A percentile compares a stretch with the other conserved stretches of the same genome.
Conservation (phyloP, 2,797 vertebrate species). For the Artibeus lituratus region DNA sequence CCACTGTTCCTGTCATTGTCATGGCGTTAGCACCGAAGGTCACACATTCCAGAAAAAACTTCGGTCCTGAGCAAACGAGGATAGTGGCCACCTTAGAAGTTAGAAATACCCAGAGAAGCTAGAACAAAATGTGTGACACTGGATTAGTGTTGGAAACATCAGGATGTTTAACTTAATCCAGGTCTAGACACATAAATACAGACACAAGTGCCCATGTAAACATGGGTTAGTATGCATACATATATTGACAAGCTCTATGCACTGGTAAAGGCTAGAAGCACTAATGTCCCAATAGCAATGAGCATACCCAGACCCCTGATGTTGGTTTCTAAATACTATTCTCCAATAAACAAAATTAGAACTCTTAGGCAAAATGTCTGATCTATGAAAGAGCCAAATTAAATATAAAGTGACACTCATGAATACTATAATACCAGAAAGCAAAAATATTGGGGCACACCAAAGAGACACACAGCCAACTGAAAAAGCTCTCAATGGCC, state of each 20-base stretch:
- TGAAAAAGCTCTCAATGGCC: not conserved
- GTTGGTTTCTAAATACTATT: not conserved
- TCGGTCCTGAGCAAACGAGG: not conserved
- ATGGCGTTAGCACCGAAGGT: not conserved
- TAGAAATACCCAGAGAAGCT: not conserved
- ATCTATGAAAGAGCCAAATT: not conserved
- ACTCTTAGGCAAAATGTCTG: not conserved
- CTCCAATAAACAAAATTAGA: not conserved
- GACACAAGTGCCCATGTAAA: not conserved
- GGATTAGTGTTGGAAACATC: not conserved
- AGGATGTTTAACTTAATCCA: not conserved
- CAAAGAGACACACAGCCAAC: not conserved
- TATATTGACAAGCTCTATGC: too few species aligned
- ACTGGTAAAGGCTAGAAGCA: not conserved
- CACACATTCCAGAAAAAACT: not conserved
- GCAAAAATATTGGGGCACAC: not conserved
- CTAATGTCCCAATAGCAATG: not conserved
- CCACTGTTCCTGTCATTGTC: not conserved
- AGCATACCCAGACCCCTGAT: not conserved
- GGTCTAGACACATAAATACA: not conserved
- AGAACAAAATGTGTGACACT: not conserved
- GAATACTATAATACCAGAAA: not conserved
- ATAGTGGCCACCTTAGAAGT: not conserved
- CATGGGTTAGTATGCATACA: not conserved
- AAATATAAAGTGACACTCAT: not conserved